phyloP scores from a whole-genome alignment of 2,797 vertebrate species.

The Harpagifer antarcticus region DNA sequence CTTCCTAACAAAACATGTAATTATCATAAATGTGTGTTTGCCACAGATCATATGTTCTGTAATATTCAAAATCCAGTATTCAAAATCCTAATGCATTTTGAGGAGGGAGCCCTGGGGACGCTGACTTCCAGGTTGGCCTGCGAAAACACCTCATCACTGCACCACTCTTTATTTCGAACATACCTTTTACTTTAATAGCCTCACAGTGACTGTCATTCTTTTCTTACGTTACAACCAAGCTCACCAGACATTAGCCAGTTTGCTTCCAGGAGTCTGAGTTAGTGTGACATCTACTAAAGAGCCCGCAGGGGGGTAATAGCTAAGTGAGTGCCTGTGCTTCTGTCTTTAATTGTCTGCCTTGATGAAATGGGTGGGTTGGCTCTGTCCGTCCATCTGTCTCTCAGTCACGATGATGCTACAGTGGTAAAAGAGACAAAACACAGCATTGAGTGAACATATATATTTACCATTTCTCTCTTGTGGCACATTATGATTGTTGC shows the following conservation, averaged over 20 bases:
- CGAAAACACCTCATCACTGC: background rate
- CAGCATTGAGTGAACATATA: background rate
- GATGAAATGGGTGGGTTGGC: conserved; percentile 21
- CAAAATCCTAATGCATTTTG: background rate
- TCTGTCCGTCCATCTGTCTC: conserved; percentile 21
- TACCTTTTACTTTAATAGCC: background rate
- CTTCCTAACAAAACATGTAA: too few relatives aligned
- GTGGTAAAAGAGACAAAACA: background rate
- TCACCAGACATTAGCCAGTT: conserved; percentile 31
- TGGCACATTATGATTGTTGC: conserved; percentile 19
- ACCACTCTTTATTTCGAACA: background rate
- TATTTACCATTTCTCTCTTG: conserved; percentile 21
- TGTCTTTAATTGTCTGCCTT: conserved; percentile 41
- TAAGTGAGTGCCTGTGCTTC: conserved; percentile 29
- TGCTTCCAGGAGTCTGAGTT: conserved; percentile 21
- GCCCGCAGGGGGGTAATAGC: conserved; percentile 29
- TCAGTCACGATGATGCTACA: conserved; percentile 5
- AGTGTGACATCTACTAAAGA: conserved; percentile 40
- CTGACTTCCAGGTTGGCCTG: background rate
- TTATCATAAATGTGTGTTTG: too few relatives aligned
- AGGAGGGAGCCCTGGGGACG: background rate
- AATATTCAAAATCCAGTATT: too few relatives aligned
- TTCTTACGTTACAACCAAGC: conserved; percentile 12
- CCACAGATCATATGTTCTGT: too few relatives aligned
- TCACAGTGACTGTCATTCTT: conserved; percentile 4